Conservation (phyloP, 2,888 invertebrate genomes). For the Agonopterix subpropinquella region DNA sequence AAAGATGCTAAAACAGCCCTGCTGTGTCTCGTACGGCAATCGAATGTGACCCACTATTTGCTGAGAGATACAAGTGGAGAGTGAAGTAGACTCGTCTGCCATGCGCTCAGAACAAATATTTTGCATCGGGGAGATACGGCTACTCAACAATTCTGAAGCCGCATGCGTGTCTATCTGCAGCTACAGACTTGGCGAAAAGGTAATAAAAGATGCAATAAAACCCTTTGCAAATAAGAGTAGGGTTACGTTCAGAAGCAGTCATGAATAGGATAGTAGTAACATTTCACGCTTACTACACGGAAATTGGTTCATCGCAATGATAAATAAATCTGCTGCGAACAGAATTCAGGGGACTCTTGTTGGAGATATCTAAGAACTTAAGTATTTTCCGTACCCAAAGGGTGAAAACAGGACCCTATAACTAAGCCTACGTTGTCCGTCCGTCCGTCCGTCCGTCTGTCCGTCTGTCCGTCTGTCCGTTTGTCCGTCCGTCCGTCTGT, state of each 20-base stretch:
- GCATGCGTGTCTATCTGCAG: neutral
- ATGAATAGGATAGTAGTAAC: slow-evolving; percentile 24
- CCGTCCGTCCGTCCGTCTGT: no score
- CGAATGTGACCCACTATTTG: neutral
- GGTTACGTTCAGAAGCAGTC: slow-evolving; percentile 9
- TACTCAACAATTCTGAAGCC: neutral
- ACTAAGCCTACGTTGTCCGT: no score
- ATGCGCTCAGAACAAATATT: slow-evolving; percentile 34
- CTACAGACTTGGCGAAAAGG: neutral
- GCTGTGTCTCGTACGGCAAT: neutral
- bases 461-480: no score
- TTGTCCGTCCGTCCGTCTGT: no score
- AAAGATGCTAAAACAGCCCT: neutral
- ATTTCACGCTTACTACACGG: no score
- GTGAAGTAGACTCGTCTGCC: slow-evolving; percentile 2
- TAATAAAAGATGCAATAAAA: slow-evolving; percentile 13
- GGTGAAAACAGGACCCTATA: no score
- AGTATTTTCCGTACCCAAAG: no score
- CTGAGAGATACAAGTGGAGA: neutral
- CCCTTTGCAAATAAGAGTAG: slow-evolving; percentile 1
- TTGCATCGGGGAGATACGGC: slow-evolving; percentile 17
- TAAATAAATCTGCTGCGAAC: no score
- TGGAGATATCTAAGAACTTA: no score
- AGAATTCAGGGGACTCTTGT: no score
- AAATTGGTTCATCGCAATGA: no score